Evolutionary conservation across 2,797 vertebrate species (phyloP).

Genomic region (Gallirallus australis): DNA sequence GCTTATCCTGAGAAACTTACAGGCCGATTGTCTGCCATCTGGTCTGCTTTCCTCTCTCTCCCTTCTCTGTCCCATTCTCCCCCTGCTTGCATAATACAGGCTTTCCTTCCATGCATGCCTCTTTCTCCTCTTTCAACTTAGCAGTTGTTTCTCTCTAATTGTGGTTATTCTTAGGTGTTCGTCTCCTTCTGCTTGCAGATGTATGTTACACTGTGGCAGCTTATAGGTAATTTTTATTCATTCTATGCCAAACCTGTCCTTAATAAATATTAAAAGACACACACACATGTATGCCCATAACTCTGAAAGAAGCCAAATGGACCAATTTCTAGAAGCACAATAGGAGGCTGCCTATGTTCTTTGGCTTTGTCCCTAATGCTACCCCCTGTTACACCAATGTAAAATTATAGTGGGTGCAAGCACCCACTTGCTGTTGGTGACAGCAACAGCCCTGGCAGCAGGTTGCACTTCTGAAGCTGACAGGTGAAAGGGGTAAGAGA

Average conservation of each 20-base stretch:
- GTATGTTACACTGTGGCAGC: neutral
- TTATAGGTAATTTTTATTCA: neutral
- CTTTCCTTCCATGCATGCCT: neutral
- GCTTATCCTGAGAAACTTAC: neutral
- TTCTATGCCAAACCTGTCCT: neutral
- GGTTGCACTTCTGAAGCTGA: neutral
- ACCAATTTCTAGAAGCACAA: neutral
- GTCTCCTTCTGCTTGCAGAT: neutral
- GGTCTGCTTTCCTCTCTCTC: neutral
- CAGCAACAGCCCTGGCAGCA: neutral
- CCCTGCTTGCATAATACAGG: fast-evolving
- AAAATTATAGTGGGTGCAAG: neutral
- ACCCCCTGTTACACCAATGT: neutral
- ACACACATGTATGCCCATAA: neutral
- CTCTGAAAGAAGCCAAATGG: neutral
- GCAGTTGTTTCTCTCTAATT: neutral
- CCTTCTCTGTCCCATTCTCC: neutral
- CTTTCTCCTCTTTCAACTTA: neutral
- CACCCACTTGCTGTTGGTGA: neutral
- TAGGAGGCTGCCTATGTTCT: neutral
- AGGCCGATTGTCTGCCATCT: neutral
- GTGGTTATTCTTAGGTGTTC: neutral
- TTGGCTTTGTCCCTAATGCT: neutral
- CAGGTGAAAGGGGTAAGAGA: neutral
- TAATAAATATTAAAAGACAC: neutral